phyloP scores from a whole-genome alignment of 2,113 vertebrate species.

The Oplegnathus fasciatus region DNA sequence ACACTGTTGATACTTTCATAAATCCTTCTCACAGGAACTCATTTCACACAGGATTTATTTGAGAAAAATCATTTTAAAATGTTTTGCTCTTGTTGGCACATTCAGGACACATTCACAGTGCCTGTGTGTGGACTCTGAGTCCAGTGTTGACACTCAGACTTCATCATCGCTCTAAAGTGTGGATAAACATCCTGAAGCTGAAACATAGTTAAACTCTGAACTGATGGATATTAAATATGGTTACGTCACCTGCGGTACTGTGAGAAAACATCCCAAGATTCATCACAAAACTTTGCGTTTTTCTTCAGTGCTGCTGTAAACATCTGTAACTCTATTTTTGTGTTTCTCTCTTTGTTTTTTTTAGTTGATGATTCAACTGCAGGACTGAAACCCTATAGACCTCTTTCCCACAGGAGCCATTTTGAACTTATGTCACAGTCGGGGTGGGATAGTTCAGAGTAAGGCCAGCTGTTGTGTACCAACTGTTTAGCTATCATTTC shows the following conservation, averaged over 20 bases:
- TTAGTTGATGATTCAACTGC: constrained; percentile 39
- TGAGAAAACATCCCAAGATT: constrained; percentile 3
- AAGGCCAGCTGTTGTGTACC: constrained; percentile 35
- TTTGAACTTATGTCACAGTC: constrained; percentile 50
- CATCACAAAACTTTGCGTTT: background rate
- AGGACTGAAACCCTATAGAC: constrained; percentile 31
- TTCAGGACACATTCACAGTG: constrained; percentile 53
- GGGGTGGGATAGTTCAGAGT: constrained; percentile 22
- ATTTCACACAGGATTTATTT: constrained; percentile 62
- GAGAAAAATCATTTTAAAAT: constrained; percentile 45
- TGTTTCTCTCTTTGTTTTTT: constrained; percentile 26
- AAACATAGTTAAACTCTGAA: constrained; percentile 14
- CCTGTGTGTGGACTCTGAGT: constrained; percentile 21
- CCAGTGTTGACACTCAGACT: constrained; percentile 26
- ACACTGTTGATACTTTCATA: constrained; percentile 42
- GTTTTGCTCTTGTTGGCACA: constrained; percentile 54
- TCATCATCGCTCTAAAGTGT: constrained; percentile 36
- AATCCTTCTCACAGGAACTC: constrained; percentile 35
- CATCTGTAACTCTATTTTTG: constrained; percentile 30
- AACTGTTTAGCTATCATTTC: constrained; percentile 13
- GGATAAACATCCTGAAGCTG: constrained; percentile 67
- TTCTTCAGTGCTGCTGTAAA: constrained; percentile 7
- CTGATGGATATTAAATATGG: constrained; percentile 2
- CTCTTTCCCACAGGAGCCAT: constrained; percentile 49
- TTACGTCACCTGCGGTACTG: background rate